These are phyloP conservation scores for Eupithecia pulchellata DNA, from an alignment of 2,888 invertebrate genomes.

Conservation along the genomic window DNA sequence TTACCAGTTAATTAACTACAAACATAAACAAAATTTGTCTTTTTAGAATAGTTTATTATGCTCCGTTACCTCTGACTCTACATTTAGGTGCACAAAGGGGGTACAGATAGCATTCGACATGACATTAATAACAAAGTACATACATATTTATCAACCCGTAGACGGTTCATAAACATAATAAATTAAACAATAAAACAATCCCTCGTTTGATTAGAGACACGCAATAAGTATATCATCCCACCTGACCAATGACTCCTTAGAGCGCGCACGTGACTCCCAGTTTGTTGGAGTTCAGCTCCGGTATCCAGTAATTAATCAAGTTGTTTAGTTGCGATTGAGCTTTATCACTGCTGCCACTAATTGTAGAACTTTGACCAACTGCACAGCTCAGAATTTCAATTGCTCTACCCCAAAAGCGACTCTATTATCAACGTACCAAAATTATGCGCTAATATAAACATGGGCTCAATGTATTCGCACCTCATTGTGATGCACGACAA, in stretches of 20 bases:
- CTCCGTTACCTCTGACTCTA: too few species aligned
- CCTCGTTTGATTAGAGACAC: neutral
- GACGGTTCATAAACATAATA: neutral
- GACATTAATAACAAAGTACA: neutral
- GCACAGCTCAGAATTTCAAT: constrained; percentile 27
- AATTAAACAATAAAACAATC: neutral
- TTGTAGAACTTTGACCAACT: constrained; percentile 65
- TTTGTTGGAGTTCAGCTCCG: constrained; percentile 38
- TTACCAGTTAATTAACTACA: neutral
- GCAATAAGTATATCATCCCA: constrained; percentile 7
- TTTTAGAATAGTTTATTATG: too few species aligned
- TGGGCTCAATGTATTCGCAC: constrained; percentile 15
- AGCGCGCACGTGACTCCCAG: constrained; percentile 37
- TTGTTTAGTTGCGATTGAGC: constrained; percentile 66
- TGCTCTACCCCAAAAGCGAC: constrained; percentile 14
- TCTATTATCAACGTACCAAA: constrained; percentile 6
- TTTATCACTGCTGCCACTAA: constrained; percentile 63
- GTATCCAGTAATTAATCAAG: constrained; percentile 71
- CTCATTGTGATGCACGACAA: constrained; percentile 36
- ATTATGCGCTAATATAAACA: constrained; percentile 14
- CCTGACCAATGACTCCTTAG: constrained; percentile 25
- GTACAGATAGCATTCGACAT: neutral
- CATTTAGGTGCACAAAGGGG: neutral
- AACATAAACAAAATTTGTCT: too few species aligned
- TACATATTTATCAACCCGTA: neutral